Evolutionary conservation across 2,888 invertebrate species (phyloP).

Genomic region (Dinocampus coccinellae): DNA sequence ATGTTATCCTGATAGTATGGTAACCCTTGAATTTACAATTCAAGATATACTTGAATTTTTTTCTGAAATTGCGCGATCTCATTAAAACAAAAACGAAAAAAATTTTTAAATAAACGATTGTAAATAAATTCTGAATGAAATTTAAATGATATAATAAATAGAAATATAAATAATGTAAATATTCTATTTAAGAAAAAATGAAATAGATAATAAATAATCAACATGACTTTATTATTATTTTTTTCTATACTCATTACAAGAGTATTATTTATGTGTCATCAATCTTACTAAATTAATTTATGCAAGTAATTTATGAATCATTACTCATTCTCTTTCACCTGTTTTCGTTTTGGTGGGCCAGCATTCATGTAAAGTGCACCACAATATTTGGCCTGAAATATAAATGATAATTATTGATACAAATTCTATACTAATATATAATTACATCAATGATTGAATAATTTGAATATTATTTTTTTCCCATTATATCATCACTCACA

Average conservation of each 20-base stretch:
- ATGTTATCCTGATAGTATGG: constrained; percentile 96
- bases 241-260: too few relatives aligned
- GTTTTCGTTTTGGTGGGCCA: constrained; percentile 20
- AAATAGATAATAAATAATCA: too few relatives aligned
- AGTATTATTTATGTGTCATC: too few relatives aligned
- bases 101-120: neutral
- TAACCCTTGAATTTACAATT: constrained; percentile 94
- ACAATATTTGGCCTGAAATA: constrained; percentile 13
- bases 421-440: neutral
- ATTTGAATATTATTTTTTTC: neutral
- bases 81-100: constrained; percentile 71
- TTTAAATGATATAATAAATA: neutral
- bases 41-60: constrained; percentile 96
- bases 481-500: constrained; percentile 62
- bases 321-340: too few relatives aligned
- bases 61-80: constrained; percentile 97
- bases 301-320: too few relatives aligned
- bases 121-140: neutral
- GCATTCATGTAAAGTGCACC: constrained; percentile 38
- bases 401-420: neutral
- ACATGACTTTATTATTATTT: neutral
- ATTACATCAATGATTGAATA: neutral
- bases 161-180: neutral
- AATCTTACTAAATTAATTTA: too few relatives aligned
- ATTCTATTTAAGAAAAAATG: too few relatives aligned